These are phyloP conservation scores for Microcebus tavaratra DNA, from an alignment of 2,113 vertebrate genomes.

Conservation along the genomic window DNA sequence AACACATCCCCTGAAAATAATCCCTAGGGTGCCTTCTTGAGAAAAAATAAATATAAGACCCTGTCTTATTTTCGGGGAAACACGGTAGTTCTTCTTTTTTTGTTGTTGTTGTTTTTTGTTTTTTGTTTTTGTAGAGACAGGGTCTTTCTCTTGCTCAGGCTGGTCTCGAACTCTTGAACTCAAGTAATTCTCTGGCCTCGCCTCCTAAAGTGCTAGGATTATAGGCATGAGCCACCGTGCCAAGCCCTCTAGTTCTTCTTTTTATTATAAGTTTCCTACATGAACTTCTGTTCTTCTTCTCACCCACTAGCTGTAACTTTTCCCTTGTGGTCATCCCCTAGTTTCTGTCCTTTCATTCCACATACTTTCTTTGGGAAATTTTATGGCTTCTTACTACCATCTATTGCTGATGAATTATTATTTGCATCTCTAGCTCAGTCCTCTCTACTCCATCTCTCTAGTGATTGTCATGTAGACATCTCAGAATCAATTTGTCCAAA, in stretches of 20 bases:
- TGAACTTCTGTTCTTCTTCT: not conserved
- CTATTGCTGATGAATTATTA: not conserved
- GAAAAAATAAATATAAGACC: too few species aligned
- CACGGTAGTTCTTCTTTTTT: too few species aligned
- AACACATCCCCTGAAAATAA: too few species aligned
- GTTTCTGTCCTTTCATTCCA: not conserved
- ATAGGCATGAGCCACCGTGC: too few species aligned
- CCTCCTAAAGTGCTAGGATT: too few species aligned
- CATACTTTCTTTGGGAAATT: not conserved
- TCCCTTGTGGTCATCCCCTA: not conserved
- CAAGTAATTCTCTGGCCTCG: too few species aligned
- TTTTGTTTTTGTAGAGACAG: too few species aligned
- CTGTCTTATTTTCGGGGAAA: too few species aligned
- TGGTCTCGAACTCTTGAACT: too few species aligned
- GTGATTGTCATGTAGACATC: not conserved
- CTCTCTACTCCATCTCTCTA: not conserved
- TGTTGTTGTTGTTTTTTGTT: too few species aligned
- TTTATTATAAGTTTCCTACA: not conserved
- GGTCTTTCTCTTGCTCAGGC: too few species aligned
- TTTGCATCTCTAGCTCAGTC: not conserved
- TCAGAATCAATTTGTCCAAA: not conserved
- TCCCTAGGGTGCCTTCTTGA: too few species aligned
- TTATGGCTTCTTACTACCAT: not conserved
- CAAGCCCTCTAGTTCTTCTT: not conserved
- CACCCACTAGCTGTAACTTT: not conserved